phyloP scores from a whole-genome alignment of 2,113 vertebrate species.

The Crotalus tigris region DNA sequence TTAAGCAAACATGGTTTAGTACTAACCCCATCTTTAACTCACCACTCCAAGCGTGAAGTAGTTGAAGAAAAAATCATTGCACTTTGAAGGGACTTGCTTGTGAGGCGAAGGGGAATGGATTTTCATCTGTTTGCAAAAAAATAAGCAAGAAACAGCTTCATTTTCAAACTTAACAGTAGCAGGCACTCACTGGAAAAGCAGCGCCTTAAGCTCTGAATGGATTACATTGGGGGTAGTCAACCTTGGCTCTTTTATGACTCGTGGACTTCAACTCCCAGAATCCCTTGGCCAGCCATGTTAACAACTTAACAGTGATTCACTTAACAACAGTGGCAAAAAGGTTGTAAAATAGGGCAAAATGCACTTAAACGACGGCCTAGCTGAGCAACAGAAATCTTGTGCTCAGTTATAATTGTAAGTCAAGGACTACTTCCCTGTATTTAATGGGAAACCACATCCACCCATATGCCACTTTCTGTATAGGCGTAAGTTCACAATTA shows the following conservation, averaged over 20 bases:
- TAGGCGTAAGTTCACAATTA: not conserved
- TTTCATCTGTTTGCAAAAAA: conserved; percentile 85
- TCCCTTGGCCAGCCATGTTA: not conserved
- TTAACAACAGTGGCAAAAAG: not conserved
- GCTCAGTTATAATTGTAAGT: too few species aligned
- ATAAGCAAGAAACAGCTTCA: not conserved
- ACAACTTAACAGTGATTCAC: not conserved
- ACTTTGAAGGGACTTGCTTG: conserved; percentile 98
- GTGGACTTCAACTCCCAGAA: not conserved
- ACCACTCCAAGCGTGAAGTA: conserved; percentile 98
- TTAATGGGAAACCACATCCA: not conserved
- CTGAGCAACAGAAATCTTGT: too few species aligned
- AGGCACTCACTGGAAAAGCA: not conserved
- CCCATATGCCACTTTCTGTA: not conserved
- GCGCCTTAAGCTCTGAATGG: not conserved
- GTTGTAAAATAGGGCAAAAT: too few species aligned
- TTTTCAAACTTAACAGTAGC: not conserved
- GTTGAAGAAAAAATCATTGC: conserved; percentile 99
- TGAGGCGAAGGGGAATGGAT: conserved; percentile 98
- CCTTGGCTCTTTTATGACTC: too few species aligned
- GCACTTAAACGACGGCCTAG: too few species aligned
- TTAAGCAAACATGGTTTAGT: not conserved
- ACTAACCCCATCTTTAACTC: conserved; percentile 60
- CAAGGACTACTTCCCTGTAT: too few species aligned
- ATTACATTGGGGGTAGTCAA: too few species aligned